phyloP scores from a whole-genome alignment of 2,888 invertebrate genomes.

The Metacarcinus magister region DNA sequence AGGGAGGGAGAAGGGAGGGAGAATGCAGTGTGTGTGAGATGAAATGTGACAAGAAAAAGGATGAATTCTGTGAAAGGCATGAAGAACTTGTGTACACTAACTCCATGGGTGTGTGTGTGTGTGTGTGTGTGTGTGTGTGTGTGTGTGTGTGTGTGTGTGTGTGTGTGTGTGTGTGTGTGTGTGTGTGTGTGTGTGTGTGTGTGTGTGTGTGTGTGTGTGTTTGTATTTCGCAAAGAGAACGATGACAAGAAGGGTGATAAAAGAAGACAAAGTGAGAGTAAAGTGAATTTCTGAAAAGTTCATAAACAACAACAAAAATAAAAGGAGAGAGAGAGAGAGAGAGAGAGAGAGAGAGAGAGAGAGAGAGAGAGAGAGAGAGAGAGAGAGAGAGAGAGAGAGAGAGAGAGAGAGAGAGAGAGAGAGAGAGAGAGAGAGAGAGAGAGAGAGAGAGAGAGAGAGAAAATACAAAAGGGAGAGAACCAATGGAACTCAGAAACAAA shows the following conservation, averaged over 20 bases:
- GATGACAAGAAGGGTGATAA: background rate
- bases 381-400: slow-evolving; percentile 53
- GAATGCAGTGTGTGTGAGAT: background rate
- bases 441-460: background rate
- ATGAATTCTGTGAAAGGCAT: slow-evolving; percentile 26
- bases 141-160: slow-evolving; percentile 39
- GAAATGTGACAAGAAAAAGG: slow-evolving; percentile 10
- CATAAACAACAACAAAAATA: background rate
- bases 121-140: slow-evolving; percentile 26
- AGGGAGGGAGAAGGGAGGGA: background rate
- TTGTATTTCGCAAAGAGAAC: background rate
- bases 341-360: slow-evolving; percentile 53
- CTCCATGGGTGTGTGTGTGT: too few relatives aligned
- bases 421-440: slow-evolving; percentile 15
- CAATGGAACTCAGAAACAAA: background rate
- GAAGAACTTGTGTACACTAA: background rate
- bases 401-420: background rate
- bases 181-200: slow-evolving; percentile 39
- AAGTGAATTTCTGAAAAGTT: background rate
- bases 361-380: slow-evolving; percentile 53
- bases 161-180: slow-evolving; percentile 34
- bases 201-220: slow-evolving; percentile 33
- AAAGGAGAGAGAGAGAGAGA: background rate
- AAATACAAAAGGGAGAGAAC: background rate
- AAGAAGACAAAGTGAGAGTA: slow-evolving; percentile 34